These are phyloP conservation scores for Rhogogaster chlorosoma DNA, from an alignment of 2,888 invertebrate species.

Conservation along the genomic window DNA sequence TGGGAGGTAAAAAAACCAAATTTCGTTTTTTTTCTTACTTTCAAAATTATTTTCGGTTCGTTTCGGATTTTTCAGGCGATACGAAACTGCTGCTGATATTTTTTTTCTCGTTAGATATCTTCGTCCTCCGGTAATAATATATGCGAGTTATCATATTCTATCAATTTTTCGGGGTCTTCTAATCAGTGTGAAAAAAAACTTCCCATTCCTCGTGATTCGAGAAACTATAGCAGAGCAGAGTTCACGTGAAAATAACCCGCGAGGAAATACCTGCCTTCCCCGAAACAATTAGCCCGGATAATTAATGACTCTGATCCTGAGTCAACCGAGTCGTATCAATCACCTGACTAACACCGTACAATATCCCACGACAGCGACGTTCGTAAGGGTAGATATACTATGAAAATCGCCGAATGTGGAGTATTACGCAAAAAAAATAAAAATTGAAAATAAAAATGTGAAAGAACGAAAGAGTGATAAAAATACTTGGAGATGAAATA, in stretches of 20 bases:
- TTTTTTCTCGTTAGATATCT: background rate
- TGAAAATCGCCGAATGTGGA: background rate
- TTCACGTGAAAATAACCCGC: background rate
- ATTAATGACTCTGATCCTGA: conserved; percentile 35
- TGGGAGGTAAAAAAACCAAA: background rate
- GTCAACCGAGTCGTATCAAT: conserved; percentile 39
- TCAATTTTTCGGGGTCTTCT: background rate
- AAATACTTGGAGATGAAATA: background rate
- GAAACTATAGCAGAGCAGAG: background rate
- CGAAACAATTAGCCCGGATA: conserved; percentile 33
- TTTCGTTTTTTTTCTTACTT: background rate
- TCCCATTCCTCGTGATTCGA: background rate
- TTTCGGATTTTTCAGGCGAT: background rate
- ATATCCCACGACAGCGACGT: background rate
- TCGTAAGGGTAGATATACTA: conserved; percentile 54
- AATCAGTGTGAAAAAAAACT: background rate
- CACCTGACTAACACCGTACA: background rate
- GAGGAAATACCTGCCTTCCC: background rate
- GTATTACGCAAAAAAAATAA: background rate
- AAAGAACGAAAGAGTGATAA: background rate
- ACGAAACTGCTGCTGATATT: too few species aligned
- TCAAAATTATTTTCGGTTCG: background rate
- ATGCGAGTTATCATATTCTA: background rate
- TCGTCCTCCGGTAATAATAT: background rate
- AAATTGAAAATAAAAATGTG: background rate